Evolutionary conservation across 2,888 invertebrate species (phyloP).

Genomic region (Orthosia gracilis): DNA sequence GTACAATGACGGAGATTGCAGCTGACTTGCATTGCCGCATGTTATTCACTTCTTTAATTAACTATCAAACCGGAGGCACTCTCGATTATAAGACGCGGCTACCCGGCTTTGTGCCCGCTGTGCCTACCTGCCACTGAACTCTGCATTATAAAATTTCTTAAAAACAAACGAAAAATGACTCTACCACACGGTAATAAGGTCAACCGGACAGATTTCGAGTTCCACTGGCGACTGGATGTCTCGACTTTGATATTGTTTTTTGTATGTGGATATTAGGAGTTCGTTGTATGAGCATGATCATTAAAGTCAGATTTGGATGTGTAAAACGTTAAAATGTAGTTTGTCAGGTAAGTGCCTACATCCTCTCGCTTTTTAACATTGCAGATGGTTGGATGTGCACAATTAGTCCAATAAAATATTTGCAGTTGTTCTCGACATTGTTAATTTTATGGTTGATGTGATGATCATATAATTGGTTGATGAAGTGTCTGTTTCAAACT

Average conservation of each 20-base stretch:
- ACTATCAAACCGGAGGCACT: constrained; percentile 88
- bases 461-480: constrained; percentile 61
- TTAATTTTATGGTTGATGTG: constrained; percentile 53
- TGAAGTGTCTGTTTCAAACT: constrained; percentile 49
- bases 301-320: constrained; percentile 77
- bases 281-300: constrained; percentile 76
- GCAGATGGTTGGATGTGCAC: constrained; percentile 58
- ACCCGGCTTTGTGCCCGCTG: constrained; percentile 86
- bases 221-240: constrained; percentile 86
- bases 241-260: constrained; percentile 85
- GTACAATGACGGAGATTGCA: constrained; percentile 83
- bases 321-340: constrained; percentile 74
- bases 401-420: constrained; percentile 63
- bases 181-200: constrained; percentile 72
- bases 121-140: constrained; percentile 78
- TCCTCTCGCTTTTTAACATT: constrained; percentile 65
- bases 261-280: constrained; percentile 78
- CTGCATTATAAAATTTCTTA: constrained; percentile 66
- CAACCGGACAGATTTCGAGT: constrained; percentile 43
- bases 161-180: constrained; percentile 72
- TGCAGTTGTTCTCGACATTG: constrained; percentile 46
- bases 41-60: constrained; percentile 90
- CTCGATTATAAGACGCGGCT: constrained; percentile 88
- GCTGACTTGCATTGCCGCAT: constrained; percentile 87
- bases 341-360: constrained; percentile 70